Base-by-base conservation (phyloP, 2,797 vertebrate species). In the Eurystomus glaucurus region DNA sequence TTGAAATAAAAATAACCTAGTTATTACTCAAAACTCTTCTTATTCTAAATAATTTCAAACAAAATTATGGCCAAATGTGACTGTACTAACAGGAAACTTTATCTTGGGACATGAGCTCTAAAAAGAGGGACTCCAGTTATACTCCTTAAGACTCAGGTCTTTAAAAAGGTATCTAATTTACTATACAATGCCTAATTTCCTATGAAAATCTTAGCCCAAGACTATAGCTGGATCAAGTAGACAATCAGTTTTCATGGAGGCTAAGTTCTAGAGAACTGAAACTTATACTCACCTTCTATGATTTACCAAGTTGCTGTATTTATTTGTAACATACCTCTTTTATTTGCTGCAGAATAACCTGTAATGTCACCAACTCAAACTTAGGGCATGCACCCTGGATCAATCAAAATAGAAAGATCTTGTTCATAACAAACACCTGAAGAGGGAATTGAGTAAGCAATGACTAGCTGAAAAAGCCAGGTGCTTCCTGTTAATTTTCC, bases 361-460 rank as follows among this genome's bases (percentile, higher is more conserved):
- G 17, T 33, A 58, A 35, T n/a, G 14, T 31, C 46, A 80, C 15
- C n/a, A 85, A 33, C 45, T 61, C 33, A 75, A 54, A 68, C 2
- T 50, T 51, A 19, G 14, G 21, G 4, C 51, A 54, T 0, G 0
- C 12, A 84, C 28, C 16, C 41, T 22, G 2, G 1, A 4, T 51
- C 69, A 72, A 10, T 39, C 21, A 37, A 68, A 91, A 75, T 0
- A 54, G 10, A 71, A 71, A 75, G 37, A 22, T 75, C 33, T 75
- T 29, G 11, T 51, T 52, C 1, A 0, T 39, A 43, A 55, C 22
- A 79, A 79, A 82, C 3, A 33, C 19, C 33, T 65, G 26, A 86
- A 66, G 31, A 60, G 12, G 23, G 26, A 75, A 41, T 13, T 50
- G 26, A 25, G 22, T 50, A 74, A 87, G 35, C 14, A 66, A 37